These are phyloP conservation scores for Xenentodon cancila DNA, from an alignment of 2,797 vertebrate genomes.

Conservation along the genomic window DNA sequence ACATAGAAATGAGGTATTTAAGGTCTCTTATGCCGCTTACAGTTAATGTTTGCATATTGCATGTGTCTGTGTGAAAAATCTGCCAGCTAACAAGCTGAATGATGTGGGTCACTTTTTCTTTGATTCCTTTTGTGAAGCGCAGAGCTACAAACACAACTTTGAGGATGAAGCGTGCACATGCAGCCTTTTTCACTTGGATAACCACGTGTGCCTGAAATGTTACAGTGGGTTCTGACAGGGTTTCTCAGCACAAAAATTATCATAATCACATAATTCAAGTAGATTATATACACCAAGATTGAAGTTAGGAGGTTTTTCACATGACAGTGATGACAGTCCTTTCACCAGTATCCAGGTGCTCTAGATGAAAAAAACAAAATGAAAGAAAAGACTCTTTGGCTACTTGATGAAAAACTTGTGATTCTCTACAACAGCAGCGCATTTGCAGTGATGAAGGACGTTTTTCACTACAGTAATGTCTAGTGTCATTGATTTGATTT, in stretches of 20 bases:
- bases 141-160: slow-evolving; percentile 20
- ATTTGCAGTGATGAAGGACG: neutral
- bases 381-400: slow-evolving; percentile 4
- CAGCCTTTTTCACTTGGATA: slow-evolving; percentile 32
- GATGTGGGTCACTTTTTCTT: slow-evolving; percentile 27
- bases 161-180: slow-evolving; percentile 33
- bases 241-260: slow-evolving; percentile 56
- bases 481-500: neutral
- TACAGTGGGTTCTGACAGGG: slow-evolving; percentile 65
- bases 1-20: slow-evolving; percentile 74
- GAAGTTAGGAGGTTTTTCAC: slow-evolving; percentile 61
- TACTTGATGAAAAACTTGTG: slow-evolving; percentile 23
- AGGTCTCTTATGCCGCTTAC: slow-evolving; percentile 65
- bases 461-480: neutral
- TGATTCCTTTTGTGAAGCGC: slow-evolving; percentile 14
- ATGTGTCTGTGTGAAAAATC: slow-evolving; percentile 32
- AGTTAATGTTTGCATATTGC: slow-evolving; percentile 22
- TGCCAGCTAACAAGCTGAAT: slow-evolving; percentile 25
- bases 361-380: slow-evolving; percentile 24
- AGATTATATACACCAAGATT: slow-evolving; percentile 69
- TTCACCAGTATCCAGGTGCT: slow-evolving; percentile 52
- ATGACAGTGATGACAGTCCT: slow-evolving; percentile 53
- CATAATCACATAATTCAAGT: slow-evolving; percentile 69
- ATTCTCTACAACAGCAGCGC: neutral
- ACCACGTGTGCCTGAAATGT: slow-evolving; percentile 40